Evolutionary conservation across 2,888 invertebrate species (phyloP), one percentile per base, ranked within the genome.

Genomic region (Tachina grossa): DNA sequence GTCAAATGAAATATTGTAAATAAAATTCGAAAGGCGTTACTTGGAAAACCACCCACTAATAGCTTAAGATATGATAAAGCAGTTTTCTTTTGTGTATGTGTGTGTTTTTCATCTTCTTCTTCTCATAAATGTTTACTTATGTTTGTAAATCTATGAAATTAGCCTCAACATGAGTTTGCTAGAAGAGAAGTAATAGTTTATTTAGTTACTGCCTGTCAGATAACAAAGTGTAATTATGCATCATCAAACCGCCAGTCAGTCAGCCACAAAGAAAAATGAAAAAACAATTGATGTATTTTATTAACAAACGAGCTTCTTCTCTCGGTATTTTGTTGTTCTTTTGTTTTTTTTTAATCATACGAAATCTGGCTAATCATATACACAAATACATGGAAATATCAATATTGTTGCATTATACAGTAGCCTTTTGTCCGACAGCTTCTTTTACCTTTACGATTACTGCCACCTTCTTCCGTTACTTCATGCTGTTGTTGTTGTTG

Each of bases 41-140:
- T 75, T 65, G 41, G 45, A 83, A 84, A 85, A 82, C 85, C 85
- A 85, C 85, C 85, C 85, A 85, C 85, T 79, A 83, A 83, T 79
- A 82, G 71, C 55, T 75, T 9, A n/a, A 74, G 59, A 19, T 77
- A 85, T 85, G 85, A 85, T 66, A 65, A 79, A 47, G 79, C 83
- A 61, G 49, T 85, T 77, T 76, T 9, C 43, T 14, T 57, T 16
- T 57, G 31, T 31, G 31, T 31, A 2, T 6, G 31, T 31, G 31
- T 31, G 31, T 31, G 5, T 41, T 53, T 45, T 22, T 19, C n/a
- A n/a, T n/a, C 1, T 49, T 39, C 6, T 31, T n/a, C 1, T 39
- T 55, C 49, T 1, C 65, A 39, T 39, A 45, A 53, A 71, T 53
- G 39, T 53, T 68, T 51, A 41, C 31, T 69, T 61, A 55, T 51